Evolutionary conservation across 2,113 vertebrate genomes (phyloP).

Genomic region (Aix galericulata): DNA sequence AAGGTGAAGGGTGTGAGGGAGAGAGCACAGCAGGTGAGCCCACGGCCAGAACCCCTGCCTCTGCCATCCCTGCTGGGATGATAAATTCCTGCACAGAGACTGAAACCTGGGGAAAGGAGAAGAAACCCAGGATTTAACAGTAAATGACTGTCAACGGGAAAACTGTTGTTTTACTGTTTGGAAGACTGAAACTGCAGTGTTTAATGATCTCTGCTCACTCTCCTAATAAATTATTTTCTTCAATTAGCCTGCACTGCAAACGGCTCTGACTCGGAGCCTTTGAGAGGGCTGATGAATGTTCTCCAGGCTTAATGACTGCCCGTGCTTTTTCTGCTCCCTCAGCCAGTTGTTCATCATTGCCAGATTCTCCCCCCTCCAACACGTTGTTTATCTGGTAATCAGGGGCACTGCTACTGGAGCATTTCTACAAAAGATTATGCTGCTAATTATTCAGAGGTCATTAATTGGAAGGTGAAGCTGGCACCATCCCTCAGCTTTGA

Average conservation of each 20-base stretch:
- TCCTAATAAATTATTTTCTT: conserved; percentile 12
- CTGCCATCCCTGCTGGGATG: accelerated
- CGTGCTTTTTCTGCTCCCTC: not conserved
- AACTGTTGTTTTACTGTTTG: not conserved
- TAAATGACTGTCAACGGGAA: not conserved
- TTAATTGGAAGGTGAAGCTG: conserved; percentile 9
- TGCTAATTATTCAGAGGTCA: conserved; percentile 22
- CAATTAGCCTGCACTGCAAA: not conserved
- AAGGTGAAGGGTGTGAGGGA: not conserved
- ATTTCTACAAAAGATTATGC: conserved; percentile 43
- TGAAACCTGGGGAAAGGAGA: not conserved
- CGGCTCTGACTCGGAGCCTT: not conserved
- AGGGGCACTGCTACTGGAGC: not conserved
- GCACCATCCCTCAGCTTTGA: not conserved
- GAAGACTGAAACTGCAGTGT: not conserved
- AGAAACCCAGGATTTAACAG: not conserved
- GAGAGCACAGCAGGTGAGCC: not conserved
- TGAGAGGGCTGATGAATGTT: conserved; percentile 7
- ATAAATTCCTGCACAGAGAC: not conserved
- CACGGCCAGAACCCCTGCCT: accelerated
- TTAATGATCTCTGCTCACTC: not conserved
- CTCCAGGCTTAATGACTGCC: not conserved
- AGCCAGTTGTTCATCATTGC: not conserved
- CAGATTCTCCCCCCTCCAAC: not conserved
- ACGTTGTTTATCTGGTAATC: not conserved